Evolutionary conservation across 2,888 invertebrate species (phyloP).

Genomic region (Tetanocera ferruginea): DNA sequence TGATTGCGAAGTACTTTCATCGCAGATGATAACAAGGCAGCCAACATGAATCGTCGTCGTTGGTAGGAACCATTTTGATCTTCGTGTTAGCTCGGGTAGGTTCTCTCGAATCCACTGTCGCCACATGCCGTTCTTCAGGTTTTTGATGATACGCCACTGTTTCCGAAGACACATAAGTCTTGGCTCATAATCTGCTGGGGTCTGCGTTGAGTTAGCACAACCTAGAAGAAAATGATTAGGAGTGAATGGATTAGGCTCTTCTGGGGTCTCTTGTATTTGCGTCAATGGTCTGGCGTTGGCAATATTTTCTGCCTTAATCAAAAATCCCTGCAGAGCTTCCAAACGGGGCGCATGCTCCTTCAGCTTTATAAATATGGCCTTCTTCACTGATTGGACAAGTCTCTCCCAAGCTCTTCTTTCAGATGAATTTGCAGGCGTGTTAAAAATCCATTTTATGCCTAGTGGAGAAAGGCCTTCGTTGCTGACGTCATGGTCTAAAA

Average conservation of each 20-base stretch:
- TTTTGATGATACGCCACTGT: constrained; percentile 34
- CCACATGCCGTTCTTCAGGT: not conserved
- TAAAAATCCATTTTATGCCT: too few relatives aligned
- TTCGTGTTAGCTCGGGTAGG: too few relatives aligned
- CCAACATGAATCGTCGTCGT: not conserved
- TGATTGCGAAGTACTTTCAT: not conserved
- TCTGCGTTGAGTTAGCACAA: not conserved
- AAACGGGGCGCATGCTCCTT: not conserved
- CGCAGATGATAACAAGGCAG: not conserved
- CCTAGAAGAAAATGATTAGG: constrained; percentile 45
- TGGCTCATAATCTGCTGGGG: constrained; percentile 20
- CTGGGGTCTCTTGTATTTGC: constrained; percentile 25
- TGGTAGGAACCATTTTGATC: too few relatives aligned
- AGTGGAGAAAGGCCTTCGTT: constrained; percentile 4
- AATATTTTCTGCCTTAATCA: too few relatives aligned
- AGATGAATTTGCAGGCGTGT: too few relatives aligned
- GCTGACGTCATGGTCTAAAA: constrained; percentile 39
- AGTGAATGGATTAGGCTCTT: constrained; percentile 42
- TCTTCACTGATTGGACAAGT: too few relatives aligned
- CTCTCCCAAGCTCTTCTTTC: too few relatives aligned
- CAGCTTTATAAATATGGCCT: not conserved
- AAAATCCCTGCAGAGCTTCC: not conserved
- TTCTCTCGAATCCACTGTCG: too few relatives aligned
- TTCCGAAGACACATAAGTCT: constrained; percentile 40
- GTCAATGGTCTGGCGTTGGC: constrained; percentile 33